Evolutionary conservation across 2,113 vertebrate genomes (phyloP).

Genomic region (Tenebrosternarchus preto): DNA sequence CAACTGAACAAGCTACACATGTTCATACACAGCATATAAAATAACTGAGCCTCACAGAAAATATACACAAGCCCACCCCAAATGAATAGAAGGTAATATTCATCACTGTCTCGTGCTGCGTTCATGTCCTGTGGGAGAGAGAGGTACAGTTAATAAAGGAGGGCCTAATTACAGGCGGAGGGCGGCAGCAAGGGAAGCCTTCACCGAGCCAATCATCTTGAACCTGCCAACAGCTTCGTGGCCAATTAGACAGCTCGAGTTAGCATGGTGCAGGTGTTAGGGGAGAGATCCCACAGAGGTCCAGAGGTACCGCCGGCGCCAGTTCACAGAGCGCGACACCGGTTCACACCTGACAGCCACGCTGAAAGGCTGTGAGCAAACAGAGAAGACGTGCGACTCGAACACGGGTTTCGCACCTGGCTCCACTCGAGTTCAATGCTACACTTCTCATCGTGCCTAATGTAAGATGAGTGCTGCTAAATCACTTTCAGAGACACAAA

Average conservation of each 20-base stretch:
- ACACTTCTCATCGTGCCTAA: not conserved
- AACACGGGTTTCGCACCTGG: not conserved
- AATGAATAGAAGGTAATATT: slow-evolving; percentile 30
- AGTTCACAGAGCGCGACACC: slow-evolving; percentile 14
- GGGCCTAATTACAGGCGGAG: slow-evolving; percentile 50
- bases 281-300: slow-evolving; percentile 21
- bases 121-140: slow-evolving; percentile 15
- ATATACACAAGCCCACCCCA: not conserved
- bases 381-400: not conserved
- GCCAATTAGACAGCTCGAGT: slow-evolving; percentile 35
- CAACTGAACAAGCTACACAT: not conserved
- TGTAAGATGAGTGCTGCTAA: not conserved
- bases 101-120: slow-evolving; percentile 5
- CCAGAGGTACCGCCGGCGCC: not conserved
- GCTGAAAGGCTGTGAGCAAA: not conserved
- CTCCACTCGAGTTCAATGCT: not conserved
- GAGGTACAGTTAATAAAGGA: too few relatives aligned
- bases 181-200: slow-evolving; percentile 32
- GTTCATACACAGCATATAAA: not conserved
- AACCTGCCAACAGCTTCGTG: slow-evolving; percentile 38
- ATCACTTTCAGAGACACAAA: not conserved
- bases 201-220: slow-evolving; percentile 30
- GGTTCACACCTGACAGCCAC: slow-evolving; percentile 9
- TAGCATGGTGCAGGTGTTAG: slow-evolving; percentile 39
- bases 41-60: not conserved